Base-by-base conservation (phyloP, 2,888 invertebrate species). In the Lapara coniferarum region DNA sequence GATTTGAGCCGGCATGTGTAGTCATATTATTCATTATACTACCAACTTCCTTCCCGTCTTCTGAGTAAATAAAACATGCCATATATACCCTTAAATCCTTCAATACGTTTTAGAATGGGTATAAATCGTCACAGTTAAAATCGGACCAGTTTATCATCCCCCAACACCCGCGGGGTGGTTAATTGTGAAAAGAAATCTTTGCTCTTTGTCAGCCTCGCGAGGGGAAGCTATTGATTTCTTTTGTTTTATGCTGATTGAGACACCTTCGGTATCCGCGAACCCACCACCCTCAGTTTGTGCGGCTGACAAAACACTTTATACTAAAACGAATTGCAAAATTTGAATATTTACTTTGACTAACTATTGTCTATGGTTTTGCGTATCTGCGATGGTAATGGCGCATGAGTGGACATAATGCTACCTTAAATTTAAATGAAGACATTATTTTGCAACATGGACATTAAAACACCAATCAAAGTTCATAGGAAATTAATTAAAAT, bases 191-290 rank as follows among this genome's bases (percentile, higher is more conserved):
- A 93, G 93, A 93, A 93, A 93, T 93, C 93, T 92, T 92, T 93
- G 92, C 90, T 91, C 92, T 93, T 92, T 93, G 92, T 91, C 91
- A 91, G 93, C 86, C 83, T 80, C 80, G 80, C 81, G 81, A 85
- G 82, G 90, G 90, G 86, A 81, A 71, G 74, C 89, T 92, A 93
- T 93, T 93, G 93, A 93, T 93, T 93, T 93, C 93, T 93, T 93
- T 93, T 93, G 93, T 93, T 93, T 93, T 93, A 93, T 93, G 93
- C 93, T 93, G 93, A 93, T 93, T 93, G 93, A 92, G 93, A 93
- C 93, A 93, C 93, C 93, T 93, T 91, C 85, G 87, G 86, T 85
- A 85, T 85, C 83, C 86, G 85, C 85, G 86, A 82, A 77, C 80
- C 79, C 79, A 78, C 86, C 84, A 85, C 89, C 85, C 85, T 76